Evolutionary conservation across 2,113 vertebrate species (phyloP), one percentile per base, ranked within the genome.

Genomic region (Isichthys henryi): DNA sequence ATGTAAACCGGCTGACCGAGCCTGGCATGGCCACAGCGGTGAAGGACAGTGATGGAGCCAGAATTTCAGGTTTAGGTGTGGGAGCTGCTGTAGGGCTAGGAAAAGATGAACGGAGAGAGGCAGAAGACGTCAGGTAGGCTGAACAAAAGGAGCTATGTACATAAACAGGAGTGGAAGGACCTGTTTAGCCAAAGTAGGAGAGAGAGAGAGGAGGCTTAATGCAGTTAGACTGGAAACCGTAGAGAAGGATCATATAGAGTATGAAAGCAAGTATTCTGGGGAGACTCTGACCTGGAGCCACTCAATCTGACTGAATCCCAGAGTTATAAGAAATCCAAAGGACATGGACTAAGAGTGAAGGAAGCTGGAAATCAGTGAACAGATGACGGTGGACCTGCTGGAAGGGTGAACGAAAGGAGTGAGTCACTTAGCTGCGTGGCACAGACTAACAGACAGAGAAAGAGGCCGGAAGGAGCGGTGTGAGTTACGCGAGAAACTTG

Each of bases 331-430:
- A 2, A 9, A 21, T 35, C 1, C 62, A 27, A 89, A 88, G 6
- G 31, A 45, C 21, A 85, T 87, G 62, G 46, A 86, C 85, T 35
- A 27, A 53, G 84, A 19, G 23, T 52, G 5, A 86, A 89, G 88
- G 82, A 31, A 46, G 90, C 21, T 90, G 84, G 85, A 91, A 87
- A 86, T 85, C 84, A 84, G 52, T 77, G 88, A 74, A 39, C 83
- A 91, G 92, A 92, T 90, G 90, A 91, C 53, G 95, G 95, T 89
- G 95, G 94, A 91, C 89, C 87, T 85, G 80, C 31, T 89, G 90
- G 88, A 91, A 92, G 91, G 88, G 92, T 91, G 91, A 93, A 89
- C 49, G 52, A 85, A 91, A 89, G 91, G 94, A 94, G 31, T 91
- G 92, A 90, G 87, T 89, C 66, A 31, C 91, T 53, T 3, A 46